phyloP scores from a whole-genome alignment of 1,140 invertebrate genomes.

The Trichomalopsis sarcophagae region DNA sequence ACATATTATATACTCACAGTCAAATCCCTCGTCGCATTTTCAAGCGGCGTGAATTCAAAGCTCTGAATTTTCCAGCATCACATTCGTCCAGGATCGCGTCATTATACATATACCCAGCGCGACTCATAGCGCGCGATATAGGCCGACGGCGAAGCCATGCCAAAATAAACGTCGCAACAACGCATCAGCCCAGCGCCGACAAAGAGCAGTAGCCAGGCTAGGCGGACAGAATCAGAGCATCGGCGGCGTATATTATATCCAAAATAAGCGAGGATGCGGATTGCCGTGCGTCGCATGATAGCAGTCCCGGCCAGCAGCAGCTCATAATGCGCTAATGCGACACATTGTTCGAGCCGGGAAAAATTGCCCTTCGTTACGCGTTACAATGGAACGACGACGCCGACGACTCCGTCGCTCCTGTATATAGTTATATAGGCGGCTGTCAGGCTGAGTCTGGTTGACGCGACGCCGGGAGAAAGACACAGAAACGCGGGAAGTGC shows the following conservation, averaged over 20 bases:
- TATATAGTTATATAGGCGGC: neutral
- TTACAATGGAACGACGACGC: conserved; percentile 63
- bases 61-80: neutral
- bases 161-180: conserved; percentile 8
- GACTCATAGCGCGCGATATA: neutral
- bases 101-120: neutral
- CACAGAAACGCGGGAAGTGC: neutral
- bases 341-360: conserved; percentile 72
- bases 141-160: neutral
- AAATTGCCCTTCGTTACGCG: conserved; percentile 73
- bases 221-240: neutral
- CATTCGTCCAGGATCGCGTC: neutral
- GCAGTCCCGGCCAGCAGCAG: conserved; percentile 43
- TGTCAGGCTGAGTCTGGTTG: neutral
- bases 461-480: neutral
- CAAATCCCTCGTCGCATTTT: too few species aligned
- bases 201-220: neutral
- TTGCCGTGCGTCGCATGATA: conserved; percentile 52
- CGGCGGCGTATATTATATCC: neutral
- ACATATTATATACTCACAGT: too few species aligned
- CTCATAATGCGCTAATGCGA: conserved; percentile 73
- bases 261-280: conserved; percentile 37
- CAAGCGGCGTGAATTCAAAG: neutral
- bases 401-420: conserved; percentile 9
- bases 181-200: neutral